Evolutionary conservation across 2,888 invertebrate species (phyloP), one percentile per base, ranked within the genome.

Genomic region (Lamellibrachia columna): DNA sequence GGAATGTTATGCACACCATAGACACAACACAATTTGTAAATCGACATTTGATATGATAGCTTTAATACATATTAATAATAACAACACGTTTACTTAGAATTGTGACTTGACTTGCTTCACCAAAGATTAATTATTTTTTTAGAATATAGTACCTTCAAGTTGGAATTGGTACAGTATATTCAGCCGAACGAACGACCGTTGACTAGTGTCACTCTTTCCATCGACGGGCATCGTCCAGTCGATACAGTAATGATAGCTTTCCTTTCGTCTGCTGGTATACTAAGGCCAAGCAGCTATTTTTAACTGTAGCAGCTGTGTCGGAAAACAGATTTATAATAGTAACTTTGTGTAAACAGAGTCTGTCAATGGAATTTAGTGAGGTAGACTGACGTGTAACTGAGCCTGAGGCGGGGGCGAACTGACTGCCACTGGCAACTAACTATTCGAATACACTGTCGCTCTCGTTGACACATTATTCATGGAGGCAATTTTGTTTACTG

Each of bases 401-500:
- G 75, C 75, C 75, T 6, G 4, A 75, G 22, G 22, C 6, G 58
- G 8, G 58, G 75, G 75, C 75, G 75, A 22, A 22, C 75, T 75
- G 75, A n/a, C 75, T 11, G n/a, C 22, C 3, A 22, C 15, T 75
- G 9, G 55, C 9, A 55, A 9, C 40, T 40, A 55, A 9, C 40
- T 40, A 55, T 55, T 55, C 22, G 11, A 75, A n/a, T 75, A 75
- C 75, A 75, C 75, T 75, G 75, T 75, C 22, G n/a, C 75, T 58
- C 11, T 58, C 58, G 58, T 15, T 75, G 75, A n/a, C 75, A n/a
- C 75, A 75, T 75, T 75, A 75, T 75, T 75, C 75, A 75, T 75
- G 75, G n/a, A 75, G 75, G 75, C 75, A 75, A 75, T 75, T 22
- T 75, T 75, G 75, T 75, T 75, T 75, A 75, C 75, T 22, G 75